Base-by-base conservation (phyloP, 92 coral and sea anemone species). In the Heteractis magnifica region DNA sequence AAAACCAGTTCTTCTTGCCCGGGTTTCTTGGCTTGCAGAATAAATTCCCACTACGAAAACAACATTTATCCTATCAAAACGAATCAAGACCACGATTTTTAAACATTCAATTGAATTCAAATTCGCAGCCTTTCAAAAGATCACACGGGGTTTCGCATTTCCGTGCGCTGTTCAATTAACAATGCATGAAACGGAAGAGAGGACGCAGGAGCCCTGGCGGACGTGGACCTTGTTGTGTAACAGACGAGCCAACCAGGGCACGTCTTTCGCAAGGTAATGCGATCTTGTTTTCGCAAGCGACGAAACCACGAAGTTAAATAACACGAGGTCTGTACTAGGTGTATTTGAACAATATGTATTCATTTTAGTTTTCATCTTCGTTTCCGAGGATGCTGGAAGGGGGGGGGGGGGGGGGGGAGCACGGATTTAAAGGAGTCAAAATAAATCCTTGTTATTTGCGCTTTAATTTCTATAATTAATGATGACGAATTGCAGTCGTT, bases 161-260 rank as follows among this genome's bases (percentile, higher is more conserved):
- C 73, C 73, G 50, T 68, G 50, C 49, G 4, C 50, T 68, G 49
- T 68, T 68, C 49, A 68, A 68, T 64, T 10, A 62, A 26, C 73
- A 10, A 68, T 20, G 10, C 12, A 23, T 11, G 4, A 26, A 64
- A 48, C 75, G 75, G 82, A 77, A 53, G 60, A 77, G 51, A 26
- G 48, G 34, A 59, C 72, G 71, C 56, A 73, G 82, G 82, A 56
- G 71, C 2, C 65, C 82, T 9, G 53, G 65, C 72, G 53, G 48
- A 20, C 23, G 72, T 10, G 52, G 18, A 49, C 79, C 50, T 59
- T 21, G 50, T 62, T 62, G 21, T 62, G 26, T 20, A 62, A 62
- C 9, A 62, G 70, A 62, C 20, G 20, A 62, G 5, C 70, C 70
- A 18, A 62, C 70, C 6, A 62, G 11, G 70, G 70, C 70, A 23